Base-by-base conservation (phyloP, 2,888 invertebrate species). In the Macrosiphum euphorbiae region DNA sequence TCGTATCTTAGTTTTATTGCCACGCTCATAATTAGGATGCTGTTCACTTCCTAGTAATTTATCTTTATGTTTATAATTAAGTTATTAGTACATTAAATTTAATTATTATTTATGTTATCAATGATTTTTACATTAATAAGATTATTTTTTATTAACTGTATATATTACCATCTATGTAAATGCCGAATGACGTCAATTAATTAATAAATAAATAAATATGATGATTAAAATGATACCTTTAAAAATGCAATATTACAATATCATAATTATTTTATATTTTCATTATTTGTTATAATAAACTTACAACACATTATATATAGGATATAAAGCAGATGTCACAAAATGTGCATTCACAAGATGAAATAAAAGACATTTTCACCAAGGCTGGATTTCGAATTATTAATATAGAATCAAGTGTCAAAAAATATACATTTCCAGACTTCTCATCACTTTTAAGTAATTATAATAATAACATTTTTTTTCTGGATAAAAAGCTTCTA, bases 361-460 rank as follows among this genome's bases (percentile, higher is more conserved):
- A 88, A 88, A 44, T 92, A 0, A 61, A n/a, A 92, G 44, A 41
- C 24, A 35, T 88, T 52, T 52, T 92, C 24, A 88, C 84, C 10
- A 55, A 88, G 16, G 78, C 88, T 92, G 92, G 92, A 55, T 92
- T 92, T 78, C 47, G 41, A 88, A 78, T 92, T 28, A 88, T 92
- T 24, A 28, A 35, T 52, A 84, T 92, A 55, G 88, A 92, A 78
- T 78, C 88, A 78, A 92, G 28, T 24, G 7, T 88, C 13, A 88
- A 88, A 78, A 88, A 67, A 78, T 88, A 92, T 84, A 78, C 92
- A 78, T 92, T 55, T 78, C 92, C 88, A 44, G 78, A 92, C 28
- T 88, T 92, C 0, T 41, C 92, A 50, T 92, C 92, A 11, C 28
- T 92, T 78, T 78, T 92, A 44, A 84, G 92, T 92, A 92, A 92